A percentile compares a stretch with the other conserved stretches of the same genome.
Conservation (phyloP, 1,140 invertebrate species). For the Arctopsyche grandis region DNA sequence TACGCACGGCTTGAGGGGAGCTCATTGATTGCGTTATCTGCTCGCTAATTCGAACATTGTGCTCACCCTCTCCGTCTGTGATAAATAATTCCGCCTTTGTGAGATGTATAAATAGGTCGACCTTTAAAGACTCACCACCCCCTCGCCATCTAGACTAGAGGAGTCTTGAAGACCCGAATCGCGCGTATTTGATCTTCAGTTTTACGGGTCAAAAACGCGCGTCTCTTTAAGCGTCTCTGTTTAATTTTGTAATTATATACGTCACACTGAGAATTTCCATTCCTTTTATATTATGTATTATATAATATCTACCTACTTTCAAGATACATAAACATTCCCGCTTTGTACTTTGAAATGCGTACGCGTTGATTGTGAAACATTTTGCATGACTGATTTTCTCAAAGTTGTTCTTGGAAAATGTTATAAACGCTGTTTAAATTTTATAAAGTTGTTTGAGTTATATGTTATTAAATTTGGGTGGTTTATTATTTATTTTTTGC, state of each 20-base stretch:
- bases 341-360: too few species aligned
- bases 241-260: constrained; percentile 21
- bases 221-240: not conserved
- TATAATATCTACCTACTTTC: too few species aligned
- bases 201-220: constrained; percentile 22
- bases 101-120: not conserved
- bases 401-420: too few species aligned
- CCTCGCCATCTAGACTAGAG: not conserved
- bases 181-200: constrained; percentile 3
- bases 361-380: too few species aligned
- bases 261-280: not conserved
- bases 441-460: too few species aligned
- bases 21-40: constrained; percentile 22
- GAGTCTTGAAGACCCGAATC: constrained; percentile 7
- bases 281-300: not conserved
- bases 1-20: constrained; percentile 23
- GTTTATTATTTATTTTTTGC: too few species aligned
- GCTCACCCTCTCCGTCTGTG: not conserved
- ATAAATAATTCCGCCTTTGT: constrained; percentile 26
- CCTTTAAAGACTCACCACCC: not conserved
- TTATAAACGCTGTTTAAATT: too few species aligned
- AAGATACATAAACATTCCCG: too few species aligned
- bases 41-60: constrained; percentile 13
- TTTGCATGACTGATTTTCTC: too few species aligned
- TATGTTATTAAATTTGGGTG: too few species aligned